A percentile compares a stretch with the other conserved stretches of the same genome.
These are phyloP conservation scores for Scaeva pyrastri DNA, from an alignment of 2,888 invertebrate genomes.

Conservation along the genomic window DNA sequence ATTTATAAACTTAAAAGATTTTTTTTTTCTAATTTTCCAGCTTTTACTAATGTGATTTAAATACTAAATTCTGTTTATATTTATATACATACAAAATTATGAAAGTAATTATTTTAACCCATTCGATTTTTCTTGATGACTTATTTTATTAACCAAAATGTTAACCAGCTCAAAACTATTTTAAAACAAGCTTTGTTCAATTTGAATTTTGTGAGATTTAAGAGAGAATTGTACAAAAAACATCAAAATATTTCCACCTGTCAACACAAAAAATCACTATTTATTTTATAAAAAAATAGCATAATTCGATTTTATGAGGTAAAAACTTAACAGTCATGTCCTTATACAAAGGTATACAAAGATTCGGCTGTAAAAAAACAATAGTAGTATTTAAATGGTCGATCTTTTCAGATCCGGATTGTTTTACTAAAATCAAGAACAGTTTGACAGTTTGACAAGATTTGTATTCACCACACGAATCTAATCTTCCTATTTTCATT, in stretches of 20 bases:
- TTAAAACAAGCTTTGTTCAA: constrained; percentile 31
- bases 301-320: no score
- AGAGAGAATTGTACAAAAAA: background rate
- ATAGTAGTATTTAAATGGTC: no score
- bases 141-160: constrained; percentile 42
- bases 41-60: constrained; percentile 38
- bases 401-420: no score
- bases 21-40: constrained; percentile 38
- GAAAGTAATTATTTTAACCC: constrained; percentile 25
- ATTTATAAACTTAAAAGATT: background rate
- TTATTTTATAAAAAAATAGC: no score
- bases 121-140: constrained; percentile 27
- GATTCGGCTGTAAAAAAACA: no score
- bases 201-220: background rate
- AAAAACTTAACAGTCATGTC: no score
- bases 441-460: no score
- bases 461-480: no score
- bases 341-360: no score
- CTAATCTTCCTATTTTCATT: no score
- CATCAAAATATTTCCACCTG: background rate
- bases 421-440: no score
- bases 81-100: background rate
- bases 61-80: constrained; percentile 24
- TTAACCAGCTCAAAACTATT: constrained; percentile 29
- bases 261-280: background rate